A percentile compares a stretch with the other conserved stretches of the same genome.
These are phyloP conservation scores for Xanthorhoe spadicearia DNA, from an alignment of 2,888 invertebrate species.

Conservation along the genomic window DNA sequence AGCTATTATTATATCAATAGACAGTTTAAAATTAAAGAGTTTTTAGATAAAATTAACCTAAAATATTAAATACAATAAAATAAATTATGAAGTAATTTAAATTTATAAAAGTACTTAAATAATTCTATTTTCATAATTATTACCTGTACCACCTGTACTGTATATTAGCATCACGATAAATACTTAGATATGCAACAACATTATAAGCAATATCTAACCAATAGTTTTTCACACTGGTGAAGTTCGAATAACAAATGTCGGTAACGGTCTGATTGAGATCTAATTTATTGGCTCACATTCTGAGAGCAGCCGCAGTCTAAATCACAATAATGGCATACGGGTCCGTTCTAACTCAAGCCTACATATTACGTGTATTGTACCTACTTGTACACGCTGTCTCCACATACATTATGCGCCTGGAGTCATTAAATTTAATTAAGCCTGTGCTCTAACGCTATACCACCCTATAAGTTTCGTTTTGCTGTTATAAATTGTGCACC, in stretches of 20 bases:
- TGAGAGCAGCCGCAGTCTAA: conserved; percentile 73
- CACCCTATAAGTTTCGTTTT: conserved; percentile 23
- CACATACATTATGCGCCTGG: conserved; percentile 49
- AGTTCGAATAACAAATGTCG: conserved; percentile 73
- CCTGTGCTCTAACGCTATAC: conserved; percentile 22
- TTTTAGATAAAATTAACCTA: too few relatives aligned
- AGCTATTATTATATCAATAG: too few relatives aligned
- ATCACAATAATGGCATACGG: conserved; percentile 77
- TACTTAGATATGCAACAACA: too few relatives aligned
- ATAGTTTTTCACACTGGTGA: conserved; percentile 43
- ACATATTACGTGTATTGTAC: conserved; percentile 66
- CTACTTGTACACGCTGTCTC: conserved; percentile 59
- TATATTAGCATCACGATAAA: too few relatives aligned
- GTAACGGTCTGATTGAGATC: conserved; percentile 80
- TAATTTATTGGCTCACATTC: conserved; percentile 80
- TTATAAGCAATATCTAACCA: neutral
- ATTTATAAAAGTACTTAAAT: too few relatives aligned
- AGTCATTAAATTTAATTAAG: conserved; percentile 56
- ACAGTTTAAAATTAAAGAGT: too few relatives aligned
- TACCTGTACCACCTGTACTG: too few relatives aligned
- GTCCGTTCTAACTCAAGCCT: conserved; percentile 62
- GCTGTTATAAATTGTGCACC: conserved; percentile 11
- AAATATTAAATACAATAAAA: too few relatives aligned
- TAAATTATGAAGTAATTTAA: too few relatives aligned
- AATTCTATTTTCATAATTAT: too few relatives aligned